Evolutionary conservation across 1,140 invertebrate genomes (phyloP).

Genomic region (Neelides sp.): DNA sequence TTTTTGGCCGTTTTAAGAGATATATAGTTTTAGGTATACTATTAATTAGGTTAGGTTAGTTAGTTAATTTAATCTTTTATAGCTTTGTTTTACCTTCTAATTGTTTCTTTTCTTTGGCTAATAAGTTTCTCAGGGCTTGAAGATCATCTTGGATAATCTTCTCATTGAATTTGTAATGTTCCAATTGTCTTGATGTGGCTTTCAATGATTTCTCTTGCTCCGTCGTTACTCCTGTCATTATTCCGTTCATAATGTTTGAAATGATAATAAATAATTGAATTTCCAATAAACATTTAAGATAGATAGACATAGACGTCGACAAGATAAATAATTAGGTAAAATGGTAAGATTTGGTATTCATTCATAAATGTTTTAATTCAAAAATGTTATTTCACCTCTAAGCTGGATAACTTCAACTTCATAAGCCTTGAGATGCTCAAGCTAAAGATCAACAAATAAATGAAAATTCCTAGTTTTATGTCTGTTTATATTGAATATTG

Average conservation of each 20-base stretch:
- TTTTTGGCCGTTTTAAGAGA: too few species aligned
- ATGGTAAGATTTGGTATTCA: too few species aligned
- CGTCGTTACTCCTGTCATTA: conserved; percentile 40
- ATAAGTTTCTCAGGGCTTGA: conserved; percentile 38
- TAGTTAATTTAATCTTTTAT: not conserved
- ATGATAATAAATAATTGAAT: too few species aligned
- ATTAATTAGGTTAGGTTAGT: not conserved
- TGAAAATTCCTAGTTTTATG: not conserved
- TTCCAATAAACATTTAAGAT: too few species aligned
- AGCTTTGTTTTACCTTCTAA: conserved; percentile 10
- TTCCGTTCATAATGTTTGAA: too few species aligned
- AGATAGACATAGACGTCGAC: too few species aligned
- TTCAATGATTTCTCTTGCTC: conserved; percentile 46
- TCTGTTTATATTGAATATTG: not conserved
- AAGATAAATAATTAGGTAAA: too few species aligned
- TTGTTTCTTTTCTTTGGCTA: conserved; percentile 42
- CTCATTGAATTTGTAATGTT: conserved; percentile 44
- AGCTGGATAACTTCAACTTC: conserved; percentile 47
- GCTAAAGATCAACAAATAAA: conserved; percentile 30
- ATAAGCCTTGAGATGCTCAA: conserved; percentile 43
- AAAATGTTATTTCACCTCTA: too few species aligned
- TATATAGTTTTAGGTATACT: too few species aligned
- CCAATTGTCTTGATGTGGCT: conserved; percentile 43
- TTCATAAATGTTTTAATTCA: too few species aligned
- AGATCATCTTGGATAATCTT: conserved; percentile 43